phyloP scores from a whole-genome alignment of 2,113 vertebrate species.

The Picathartes gymnocephalus region DNA sequence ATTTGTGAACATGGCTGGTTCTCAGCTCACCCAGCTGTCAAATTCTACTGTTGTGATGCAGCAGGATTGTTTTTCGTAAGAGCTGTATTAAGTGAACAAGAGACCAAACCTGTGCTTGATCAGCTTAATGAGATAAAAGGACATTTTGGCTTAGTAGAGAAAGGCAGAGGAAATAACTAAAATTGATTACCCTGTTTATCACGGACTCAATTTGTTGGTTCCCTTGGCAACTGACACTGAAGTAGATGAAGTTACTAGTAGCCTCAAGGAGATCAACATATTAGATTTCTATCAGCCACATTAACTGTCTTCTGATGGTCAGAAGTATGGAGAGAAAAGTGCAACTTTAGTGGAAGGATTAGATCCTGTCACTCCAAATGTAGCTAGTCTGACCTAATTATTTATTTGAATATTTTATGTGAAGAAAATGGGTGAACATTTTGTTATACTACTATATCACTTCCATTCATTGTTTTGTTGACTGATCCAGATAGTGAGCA shows the following conservation, averaged over 20 bases:
- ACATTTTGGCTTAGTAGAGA: conserved; percentile 25
- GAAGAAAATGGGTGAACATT: not conserved
- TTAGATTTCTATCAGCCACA: not conserved
- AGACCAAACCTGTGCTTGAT: not conserved
- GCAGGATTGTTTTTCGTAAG: not conserved
- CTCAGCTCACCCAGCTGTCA: not conserved
- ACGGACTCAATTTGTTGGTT: conserved; percentile 53
- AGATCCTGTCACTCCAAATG: not conserved
- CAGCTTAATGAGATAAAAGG: conserved; percentile 18
- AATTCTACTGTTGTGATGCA: not conserved
- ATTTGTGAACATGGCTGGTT: not conserved
- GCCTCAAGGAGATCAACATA: not conserved
- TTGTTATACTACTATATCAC: not conserved
- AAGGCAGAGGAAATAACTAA: conserved; percentile 35
- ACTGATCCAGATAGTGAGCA: not conserved
- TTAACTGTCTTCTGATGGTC: not conserved
- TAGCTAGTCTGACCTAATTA: not conserved
- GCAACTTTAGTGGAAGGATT: not conserved
- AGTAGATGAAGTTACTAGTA: conserved; percentile 14
- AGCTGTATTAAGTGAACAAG: not conserved
- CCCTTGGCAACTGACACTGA: conserved; percentile 56
- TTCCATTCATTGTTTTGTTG: not conserved
- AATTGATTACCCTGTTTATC: conserved; percentile 59
- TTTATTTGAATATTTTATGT: not conserved
- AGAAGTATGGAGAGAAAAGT: not conserved